Evolutionary conservation across 1,140 invertebrate species (phyloP).

Genomic region (Zaprionus capensis): DNA sequence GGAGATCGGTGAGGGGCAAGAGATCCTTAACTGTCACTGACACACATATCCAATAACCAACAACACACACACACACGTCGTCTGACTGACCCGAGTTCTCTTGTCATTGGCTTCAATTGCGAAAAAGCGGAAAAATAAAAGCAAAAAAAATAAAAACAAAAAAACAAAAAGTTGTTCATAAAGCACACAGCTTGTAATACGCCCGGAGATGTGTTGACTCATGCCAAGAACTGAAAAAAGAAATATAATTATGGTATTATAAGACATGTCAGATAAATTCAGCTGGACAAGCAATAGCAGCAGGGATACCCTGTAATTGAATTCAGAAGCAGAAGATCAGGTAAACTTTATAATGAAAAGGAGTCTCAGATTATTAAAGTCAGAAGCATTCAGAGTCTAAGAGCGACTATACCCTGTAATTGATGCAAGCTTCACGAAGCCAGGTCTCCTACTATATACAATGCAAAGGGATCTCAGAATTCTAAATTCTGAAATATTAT

Average conservation of each 20-base stretch:
- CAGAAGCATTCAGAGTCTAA: too few relatives aligned
- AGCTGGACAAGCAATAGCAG: neutral
- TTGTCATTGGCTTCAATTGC: slow-evolving; percentile 52
- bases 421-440: too few relatives aligned
- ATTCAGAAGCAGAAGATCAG: too few relatives aligned
- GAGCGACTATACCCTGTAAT: too few relatives aligned
- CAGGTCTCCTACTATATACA: too few relatives aligned
- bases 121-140: slow-evolving; percentile 45
- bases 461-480: too few relatives aligned
- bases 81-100: slow-evolving; percentile 49
- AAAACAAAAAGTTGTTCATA: slow-evolving; percentile 38
- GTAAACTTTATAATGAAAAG: too few relatives aligned
- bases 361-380: too few relatives aligned
- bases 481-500: too few relatives aligned
- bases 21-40: slow-evolving; percentile 76
- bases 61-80: slow-evolving; percentile 9
- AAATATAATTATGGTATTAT: slow-evolving; percentile 71
- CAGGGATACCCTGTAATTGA: slow-evolving; percentile 11
- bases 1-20: slow-evolving; percentile 37
- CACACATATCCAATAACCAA: slow-evolving; percentile 73
- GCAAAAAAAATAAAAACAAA: slow-evolving; percentile 14
- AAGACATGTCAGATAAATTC: slow-evolving; percentile 18
- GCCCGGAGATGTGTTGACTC: slow-evolving; percentile 65
- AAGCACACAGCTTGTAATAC: slow-evolving; percentile 52
- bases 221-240: slow-evolving; percentile 58